Evolutionary conservation across 2,888 invertebrate species (phyloP).

Genomic region (Cheilosia vernalis): DNA sequence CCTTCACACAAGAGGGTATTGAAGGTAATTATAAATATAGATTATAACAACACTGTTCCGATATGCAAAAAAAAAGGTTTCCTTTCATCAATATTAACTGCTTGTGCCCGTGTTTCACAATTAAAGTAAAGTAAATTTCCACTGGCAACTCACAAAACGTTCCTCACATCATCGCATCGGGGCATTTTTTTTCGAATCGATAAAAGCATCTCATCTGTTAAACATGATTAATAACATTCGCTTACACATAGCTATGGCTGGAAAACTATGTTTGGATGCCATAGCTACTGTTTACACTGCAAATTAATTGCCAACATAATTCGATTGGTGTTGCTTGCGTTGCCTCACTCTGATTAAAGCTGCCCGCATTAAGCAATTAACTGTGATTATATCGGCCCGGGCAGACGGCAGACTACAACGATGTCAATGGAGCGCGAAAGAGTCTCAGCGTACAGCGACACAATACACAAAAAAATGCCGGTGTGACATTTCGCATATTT

Average conservation of each 20-base stretch:
- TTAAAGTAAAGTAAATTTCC: too few relatives aligned
- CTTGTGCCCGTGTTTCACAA: too few relatives aligned
- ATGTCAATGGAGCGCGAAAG: slow-evolving; percentile 3
- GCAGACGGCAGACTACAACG: slow-evolving; percentile 7
- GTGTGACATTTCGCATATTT: slow-evolving; percentile 31
- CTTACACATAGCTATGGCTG: slow-evolving; percentile 21
- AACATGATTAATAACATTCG: slow-evolving; percentile 22
- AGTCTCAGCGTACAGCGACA: not conserved
- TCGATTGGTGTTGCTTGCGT: slow-evolving; percentile 47
- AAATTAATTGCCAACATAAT: slow-evolving; percentile 60
- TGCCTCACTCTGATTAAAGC: slow-evolving; percentile 47
- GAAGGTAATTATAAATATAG: too few relatives aligned
- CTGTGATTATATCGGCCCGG: slow-evolving; percentile 51
- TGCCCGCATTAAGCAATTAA: slow-evolving; percentile 62
- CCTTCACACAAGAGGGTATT: too few relatives aligned
- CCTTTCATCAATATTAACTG: too few relatives aligned
- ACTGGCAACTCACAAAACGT: too few relatives aligned
- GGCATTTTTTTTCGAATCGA: too few relatives aligned
- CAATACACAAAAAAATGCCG: not conserved
- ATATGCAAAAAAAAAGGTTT: too few relatives aligned
- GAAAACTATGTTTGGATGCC: not conserved
- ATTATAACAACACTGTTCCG: too few relatives aligned
- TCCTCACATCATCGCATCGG: too few relatives aligned
- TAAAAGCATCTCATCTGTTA: slow-evolving; percentile 1
- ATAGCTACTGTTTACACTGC: slow-evolving; percentile 41